Base-by-base conservation (phyloP, 2,888 invertebrate genomes). In the Ctenicera cuprea region DNA sequence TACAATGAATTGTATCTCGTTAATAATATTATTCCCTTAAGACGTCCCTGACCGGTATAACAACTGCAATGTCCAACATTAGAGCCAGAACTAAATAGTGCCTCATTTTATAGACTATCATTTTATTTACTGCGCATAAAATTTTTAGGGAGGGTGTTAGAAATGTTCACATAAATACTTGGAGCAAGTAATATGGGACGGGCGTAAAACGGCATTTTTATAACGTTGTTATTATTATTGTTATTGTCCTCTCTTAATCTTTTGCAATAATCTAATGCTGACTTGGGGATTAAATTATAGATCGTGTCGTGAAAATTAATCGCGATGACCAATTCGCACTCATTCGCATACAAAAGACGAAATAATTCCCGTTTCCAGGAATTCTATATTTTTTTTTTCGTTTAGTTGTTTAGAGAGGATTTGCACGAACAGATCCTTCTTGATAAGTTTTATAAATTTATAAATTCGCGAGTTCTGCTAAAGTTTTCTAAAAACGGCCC, bases 71-170 rank as follows among this genome's bases (percentile, higher is more conserved):
- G 65, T 65, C 37, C 48, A 63, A 63, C 48, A 50, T 52, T 66
- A 66, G 66, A 66, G 14, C n/a, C 26, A 67, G 59, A 67, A 45
- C 67, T 67, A 67, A 67, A 57, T 67, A 57, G 67, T 67, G 67
- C 18, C 26, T 43, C 67, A 67, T 59, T 67, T 67, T 67, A 67
- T 54, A 11, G 59, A 30, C 59, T 67, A 67, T 67, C 30, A 63
- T 59, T 57, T 41, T 48, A 67, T 67, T 67, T 67, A 67, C 59
- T 33, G 67, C 59, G 20, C 59, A 59, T 67, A 67, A 67, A 67
- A 59, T 18, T 67, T 67, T 67, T 59, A 67, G 57, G 67, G 59
- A 22, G 59, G 38, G 65, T 41, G 65, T 65, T 64, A 65, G 67
- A 67, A 67, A 57, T 45, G 59, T 59, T 45, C 67, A 59, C 67